Evolutionary conservation across 2,113 vertebrate genomes (phyloP).

Genomic region (Columba livia): DNA sequence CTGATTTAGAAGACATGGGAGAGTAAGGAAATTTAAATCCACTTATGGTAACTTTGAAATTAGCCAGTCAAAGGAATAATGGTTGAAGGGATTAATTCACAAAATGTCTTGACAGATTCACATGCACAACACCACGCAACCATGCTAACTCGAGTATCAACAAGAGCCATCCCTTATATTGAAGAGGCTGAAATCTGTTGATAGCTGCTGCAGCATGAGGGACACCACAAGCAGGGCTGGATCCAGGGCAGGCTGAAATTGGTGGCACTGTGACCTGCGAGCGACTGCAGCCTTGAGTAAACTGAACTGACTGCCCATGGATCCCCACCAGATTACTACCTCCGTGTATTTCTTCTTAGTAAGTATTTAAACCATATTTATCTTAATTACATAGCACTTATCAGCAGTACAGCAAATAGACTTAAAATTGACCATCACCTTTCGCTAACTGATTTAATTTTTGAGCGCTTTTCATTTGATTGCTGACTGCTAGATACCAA

Average conservation of each 20-base stretch:
- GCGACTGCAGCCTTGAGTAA: not conserved
- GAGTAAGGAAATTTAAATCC: not conserved
- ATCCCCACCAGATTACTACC: not conserved
- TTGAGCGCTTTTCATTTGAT: not conserved
- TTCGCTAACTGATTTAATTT: not conserved
- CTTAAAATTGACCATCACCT: not conserved
- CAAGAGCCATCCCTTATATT: not conserved
- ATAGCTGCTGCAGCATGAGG: not conserved
- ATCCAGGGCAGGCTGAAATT: not conserved
- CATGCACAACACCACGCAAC: not conserved
- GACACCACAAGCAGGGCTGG: not conserved
- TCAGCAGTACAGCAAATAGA: not conserved
- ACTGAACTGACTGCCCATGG: accelerated
- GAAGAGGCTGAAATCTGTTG: not conserved
- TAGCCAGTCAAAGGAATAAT: conserved; percentile 6
- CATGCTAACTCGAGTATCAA: not conserved
- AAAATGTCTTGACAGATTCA: not conserved
- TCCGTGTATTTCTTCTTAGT: not conserved
- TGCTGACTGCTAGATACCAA: not conserved
- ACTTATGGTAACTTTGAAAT: not conserved
- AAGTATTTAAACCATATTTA: not conserved
- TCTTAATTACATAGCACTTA: not conserved
- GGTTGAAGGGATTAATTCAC: conserved; percentile 28
- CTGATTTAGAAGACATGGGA: conserved; percentile 40
- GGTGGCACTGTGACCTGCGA: not conserved